Evolutionary conservation across 2,797 vertebrate species (phyloP), one percentile per base, ranked within the genome.

Genomic region (Menidia menidia): DNA sequence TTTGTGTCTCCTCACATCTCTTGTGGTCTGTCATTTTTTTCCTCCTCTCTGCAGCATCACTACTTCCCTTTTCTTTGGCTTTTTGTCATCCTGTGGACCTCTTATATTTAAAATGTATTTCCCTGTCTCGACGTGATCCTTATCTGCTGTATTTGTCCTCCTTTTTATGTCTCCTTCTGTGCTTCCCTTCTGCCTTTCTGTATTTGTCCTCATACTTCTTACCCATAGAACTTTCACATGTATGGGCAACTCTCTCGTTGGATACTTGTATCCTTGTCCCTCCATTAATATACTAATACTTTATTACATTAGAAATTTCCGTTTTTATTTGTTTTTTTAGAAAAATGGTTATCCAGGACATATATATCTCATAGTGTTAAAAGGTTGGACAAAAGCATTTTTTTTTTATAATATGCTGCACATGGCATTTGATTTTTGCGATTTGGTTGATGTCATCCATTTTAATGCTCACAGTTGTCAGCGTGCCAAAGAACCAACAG

Each of bases 1-100:
- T 88, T 78, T 83, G 79, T 82, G 83, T 86, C 72, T 70, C 52
- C 48, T 45, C 60, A 44, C 64, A 53, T 82, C 77, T 78, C 78
- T 15, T 53, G 77, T 65, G 80, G 62, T 66, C 79, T 78, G 55
- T 65, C 69, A 60, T 51, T 73, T 82, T 77, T 45, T 52, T 52
- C 45, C 45, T n/a, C 19, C 25, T 44, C 47, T 14, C 45, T 51
- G 41, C 31, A 1, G 51, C 67, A 12, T 60, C 63, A 25, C 32
- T 14, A 2, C 55, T 35, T 42, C 57, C 64, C 19, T 56, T 63
- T 44, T n/a, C 48, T 35, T 32, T 59, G 56, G 18, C 33, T 66
- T 68, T 59, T 67, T 41, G 57, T 74, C 78, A 67, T 51, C 51
- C 45, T 1, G 2, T 25, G 47, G 77, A 78, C 66, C 66, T 74